A percentile compares a stretch with the other conserved stretches of the same genome.
phyloP scores from a whole-genome alignment of 2,888 invertebrate species.

The Aethes cnicana region DNA sequence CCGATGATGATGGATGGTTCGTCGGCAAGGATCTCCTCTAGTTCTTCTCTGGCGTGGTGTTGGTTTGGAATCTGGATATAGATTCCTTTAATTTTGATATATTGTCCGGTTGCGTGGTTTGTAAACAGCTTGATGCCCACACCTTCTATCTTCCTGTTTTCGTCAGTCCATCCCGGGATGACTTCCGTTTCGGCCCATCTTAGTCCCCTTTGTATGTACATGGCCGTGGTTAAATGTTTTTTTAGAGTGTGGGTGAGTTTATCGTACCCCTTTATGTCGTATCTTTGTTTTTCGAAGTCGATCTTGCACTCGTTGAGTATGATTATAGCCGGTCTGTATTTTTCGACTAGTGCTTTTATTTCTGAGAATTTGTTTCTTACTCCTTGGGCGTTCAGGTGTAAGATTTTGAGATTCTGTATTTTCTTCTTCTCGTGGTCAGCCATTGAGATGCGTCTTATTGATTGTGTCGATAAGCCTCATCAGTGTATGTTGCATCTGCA shows the following conservation, averaged over 20 bases:
- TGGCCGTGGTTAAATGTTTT: conserved; percentile 17
- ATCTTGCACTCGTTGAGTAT: no score
- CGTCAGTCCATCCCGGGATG: conserved; percentile 12
- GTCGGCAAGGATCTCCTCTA: conserved; percentile 19
- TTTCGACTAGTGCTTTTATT: conserved; percentile 13
- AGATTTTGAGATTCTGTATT: background rate
- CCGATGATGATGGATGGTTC: no score
- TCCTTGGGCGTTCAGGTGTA: background rate
- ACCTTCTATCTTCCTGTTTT: conserved; percentile 20
- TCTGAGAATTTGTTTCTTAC: conserved; percentile 3
- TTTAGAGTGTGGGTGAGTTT: conserved; percentile 21
- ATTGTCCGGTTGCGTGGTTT: conserved; percentile 18
- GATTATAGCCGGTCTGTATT: no score
- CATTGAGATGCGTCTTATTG: conserved; percentile 1
- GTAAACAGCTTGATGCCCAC: conserved; percentile 23
- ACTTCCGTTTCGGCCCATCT: conserved; percentile 8
- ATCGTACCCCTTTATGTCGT: conserved; percentile 13
- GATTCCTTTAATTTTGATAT: no score
- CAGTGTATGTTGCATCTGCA: conserved; percentile 23
- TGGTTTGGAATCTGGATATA: conserved; percentile 22
- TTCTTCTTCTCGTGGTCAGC: background rate
- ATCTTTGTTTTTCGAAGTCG: no score
- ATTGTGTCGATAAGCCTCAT: conserved; percentile 18
- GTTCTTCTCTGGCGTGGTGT: conserved; percentile 18
- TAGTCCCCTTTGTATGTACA: conserved; percentile 13